phyloP scores from a whole-genome alignment of 2,797 vertebrate genomes.

The Kryptopterus vitreolus region DNA sequence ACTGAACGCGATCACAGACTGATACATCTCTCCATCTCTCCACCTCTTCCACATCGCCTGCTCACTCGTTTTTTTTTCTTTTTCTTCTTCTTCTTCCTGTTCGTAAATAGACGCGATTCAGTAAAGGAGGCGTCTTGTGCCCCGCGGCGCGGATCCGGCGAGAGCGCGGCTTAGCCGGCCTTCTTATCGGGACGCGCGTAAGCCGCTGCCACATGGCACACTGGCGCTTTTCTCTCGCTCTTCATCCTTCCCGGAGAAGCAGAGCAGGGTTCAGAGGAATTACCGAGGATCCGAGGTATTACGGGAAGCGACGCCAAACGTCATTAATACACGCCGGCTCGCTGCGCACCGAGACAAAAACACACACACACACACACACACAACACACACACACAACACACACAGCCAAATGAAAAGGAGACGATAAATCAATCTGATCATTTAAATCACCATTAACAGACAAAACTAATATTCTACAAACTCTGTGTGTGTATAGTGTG shows the following conservation, averaged over 20 bases:
- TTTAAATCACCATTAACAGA: neutral
- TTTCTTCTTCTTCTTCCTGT: too few species aligned
- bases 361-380: neutral
- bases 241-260: slow-evolving; percentile 62
- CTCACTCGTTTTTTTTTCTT: too few species aligned
- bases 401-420: too few species aligned
- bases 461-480: too few species aligned
- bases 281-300: slow-evolving; percentile 53
- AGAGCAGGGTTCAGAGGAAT: slow-evolving; percentile 63
- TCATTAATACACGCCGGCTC: slow-evolving; percentile 50
- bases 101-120: slow-evolving; percentile 62
- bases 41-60: neutral
- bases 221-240: slow-evolving; percentile 60
- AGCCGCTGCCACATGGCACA: slow-evolving; percentile 72
- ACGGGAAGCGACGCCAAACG: slow-evolving; percentile 47
- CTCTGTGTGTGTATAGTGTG: too few species aligned
- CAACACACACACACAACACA: neutral
- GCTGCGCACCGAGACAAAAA: neutral
- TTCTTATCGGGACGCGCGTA: slow-evolving; percentile 73
- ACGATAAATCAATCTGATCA: neutral
- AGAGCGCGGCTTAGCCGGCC: slow-evolving; percentile 65
- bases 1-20: too few species aligned
- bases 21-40: too few species aligned
- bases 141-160: slow-evolving; percentile 65
- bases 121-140: slow-evolving; percentile 58